These are phyloP conservation scores for Vulpes ferrilata DNA, from an alignment of 2,113 vertebrate genomes.

Conservation along the genomic window DNA sequence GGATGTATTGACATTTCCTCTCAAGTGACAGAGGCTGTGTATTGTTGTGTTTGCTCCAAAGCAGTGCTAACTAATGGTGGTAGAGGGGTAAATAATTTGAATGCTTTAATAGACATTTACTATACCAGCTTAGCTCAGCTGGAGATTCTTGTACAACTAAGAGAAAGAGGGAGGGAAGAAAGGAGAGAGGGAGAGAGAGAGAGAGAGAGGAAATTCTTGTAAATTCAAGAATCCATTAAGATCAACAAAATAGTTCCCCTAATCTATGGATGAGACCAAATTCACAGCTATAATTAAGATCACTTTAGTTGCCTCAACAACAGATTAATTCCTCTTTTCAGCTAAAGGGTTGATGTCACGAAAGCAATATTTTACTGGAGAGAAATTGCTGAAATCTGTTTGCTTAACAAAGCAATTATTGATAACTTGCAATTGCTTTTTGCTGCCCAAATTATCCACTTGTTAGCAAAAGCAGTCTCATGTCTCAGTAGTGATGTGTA, in stretches of 20 bases:
- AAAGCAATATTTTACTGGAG: constrained; percentile 60
- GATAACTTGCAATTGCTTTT: constrained; percentile 59
- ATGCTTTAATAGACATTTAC: not conserved
- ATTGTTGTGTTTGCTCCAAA: not conserved
- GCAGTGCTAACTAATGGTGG: constrained; percentile 23
- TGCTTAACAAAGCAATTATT: constrained; percentile 76
- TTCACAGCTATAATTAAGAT: constrained; percentile 64
- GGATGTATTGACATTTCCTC: not conserved
- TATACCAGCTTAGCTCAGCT: not conserved
- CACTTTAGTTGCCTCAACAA: constrained; percentile 39
- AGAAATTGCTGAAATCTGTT: constrained; percentile 62
- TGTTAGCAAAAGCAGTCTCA: constrained; percentile 41
- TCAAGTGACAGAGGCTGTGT: not conserved
- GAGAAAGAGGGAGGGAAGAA: not conserved
- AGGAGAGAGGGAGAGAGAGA: not conserved
- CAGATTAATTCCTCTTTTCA: constrained; percentile 69
- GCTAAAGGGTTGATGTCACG: constrained; percentile 25
- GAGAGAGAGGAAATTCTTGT: not conserved
- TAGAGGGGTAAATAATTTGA: not conserved
- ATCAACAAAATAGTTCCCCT: constrained; percentile 44
- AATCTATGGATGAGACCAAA: constrained; percentile 25
- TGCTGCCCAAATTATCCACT: constrained; percentile 46
- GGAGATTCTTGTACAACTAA: constrained; percentile 25
- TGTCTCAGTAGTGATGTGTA: not conserved
- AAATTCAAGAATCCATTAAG: constrained; percentile 45